Evolutionary conservation across 1,140 invertebrate species (phyloP).

Genomic region (Dreissena rostriformis): DNA sequence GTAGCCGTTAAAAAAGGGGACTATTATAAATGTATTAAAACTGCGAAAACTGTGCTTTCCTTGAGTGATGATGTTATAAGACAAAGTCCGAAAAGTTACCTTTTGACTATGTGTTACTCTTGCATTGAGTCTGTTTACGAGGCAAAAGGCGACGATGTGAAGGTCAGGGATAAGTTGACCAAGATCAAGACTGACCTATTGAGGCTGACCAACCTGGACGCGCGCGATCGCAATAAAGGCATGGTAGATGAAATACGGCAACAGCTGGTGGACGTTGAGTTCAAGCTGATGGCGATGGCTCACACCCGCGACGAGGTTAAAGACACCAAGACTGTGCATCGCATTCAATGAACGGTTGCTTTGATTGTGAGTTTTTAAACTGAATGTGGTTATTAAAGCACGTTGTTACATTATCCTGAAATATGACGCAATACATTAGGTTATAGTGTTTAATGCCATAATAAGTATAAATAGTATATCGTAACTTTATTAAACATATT

Average conservation of each 20-base stretch:
- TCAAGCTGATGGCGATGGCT: not conserved
- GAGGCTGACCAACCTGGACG: constrained; percentile 4
- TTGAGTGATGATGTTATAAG: constrained; percentile 5
- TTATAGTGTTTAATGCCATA: too few relatives aligned
- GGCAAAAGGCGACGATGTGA: not conserved
- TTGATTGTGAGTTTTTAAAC: too few relatives aligned
- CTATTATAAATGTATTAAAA: not conserved
- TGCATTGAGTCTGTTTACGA: constrained; percentile 24
- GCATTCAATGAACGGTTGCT: too few relatives aligned
- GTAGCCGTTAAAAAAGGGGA: not conserved
- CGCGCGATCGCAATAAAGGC: constrained; percentile 10
- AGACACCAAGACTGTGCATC: too few relatives aligned
- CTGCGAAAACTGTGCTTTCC: constrained; percentile 20
- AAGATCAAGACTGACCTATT: constrained; percentile 35
- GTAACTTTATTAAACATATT: too few relatives aligned
- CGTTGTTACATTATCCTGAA: too few relatives aligned
- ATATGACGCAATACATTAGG: too few relatives aligned
- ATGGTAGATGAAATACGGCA: constrained; percentile 12
- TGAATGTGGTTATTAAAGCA: too few relatives aligned
- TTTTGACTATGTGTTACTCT: constrained; percentile 23
- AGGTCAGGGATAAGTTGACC: not conserved
- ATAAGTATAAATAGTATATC: too few relatives aligned
- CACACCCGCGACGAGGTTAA: too few relatives aligned
- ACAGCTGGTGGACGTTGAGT: constrained; percentile 10
- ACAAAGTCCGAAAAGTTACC: constrained; percentile 24